Percentiles rank a stretch among this genome's conserved stretches.
Evolutionary conservation across 2,888 invertebrate species (phyloP).

Genomic region (Drosophila suboccidentalis): DNA sequence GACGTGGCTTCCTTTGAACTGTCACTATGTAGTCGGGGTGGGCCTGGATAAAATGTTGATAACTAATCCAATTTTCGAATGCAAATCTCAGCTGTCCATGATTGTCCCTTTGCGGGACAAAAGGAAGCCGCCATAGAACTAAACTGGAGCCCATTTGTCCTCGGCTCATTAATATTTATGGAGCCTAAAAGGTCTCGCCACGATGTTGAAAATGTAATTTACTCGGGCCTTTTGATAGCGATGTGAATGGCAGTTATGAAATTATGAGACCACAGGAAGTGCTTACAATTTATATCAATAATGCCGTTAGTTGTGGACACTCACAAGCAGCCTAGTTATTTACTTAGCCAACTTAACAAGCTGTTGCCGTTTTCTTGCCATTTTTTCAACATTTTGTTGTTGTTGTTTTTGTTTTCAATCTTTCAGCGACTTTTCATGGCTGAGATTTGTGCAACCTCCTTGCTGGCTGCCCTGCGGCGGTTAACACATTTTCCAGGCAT

Average conservation of each 20-base stretch:
- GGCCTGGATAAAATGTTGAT: constrained; percentile 65
- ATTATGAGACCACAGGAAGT: constrained; percentile 57
- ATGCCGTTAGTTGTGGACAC: constrained; percentile 57
- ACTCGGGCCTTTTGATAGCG: constrained; percentile 6
- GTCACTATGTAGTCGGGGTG: constrained; percentile 10
- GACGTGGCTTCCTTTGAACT: constrained; percentile 66
- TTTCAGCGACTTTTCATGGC: constrained; percentile 59
- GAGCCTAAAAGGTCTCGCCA: constrained; percentile 44
- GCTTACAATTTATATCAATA: constrained; percentile 77
- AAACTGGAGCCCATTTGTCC: constrained; percentile 2
- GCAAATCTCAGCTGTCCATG: constrained; percentile 73
- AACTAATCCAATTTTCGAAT: constrained; percentile 69
- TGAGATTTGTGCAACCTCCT: constrained; percentile 24
- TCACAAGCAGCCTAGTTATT: constrained; percentile 47
- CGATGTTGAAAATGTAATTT: constrained; percentile 30
- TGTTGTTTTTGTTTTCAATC: constrained; percentile 47
- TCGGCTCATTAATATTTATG: constrained; percentile 58
- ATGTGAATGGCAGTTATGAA: constrained; percentile 26
- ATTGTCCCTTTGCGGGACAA: constrained; percentile 12
- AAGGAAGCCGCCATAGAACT: constrained; percentile 35
- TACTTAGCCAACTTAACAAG: constrained; percentile 63
- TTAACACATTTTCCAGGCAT: constrained; percentile 33
- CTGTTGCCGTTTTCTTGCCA: constrained; percentile 30
- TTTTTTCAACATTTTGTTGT: constrained; percentile 1
- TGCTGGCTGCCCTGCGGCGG: constrained; percentile 10